Evolutionary conservation across 2,113 vertebrate genomes (phyloP).

Genomic region (Albula goreensis): DNA sequence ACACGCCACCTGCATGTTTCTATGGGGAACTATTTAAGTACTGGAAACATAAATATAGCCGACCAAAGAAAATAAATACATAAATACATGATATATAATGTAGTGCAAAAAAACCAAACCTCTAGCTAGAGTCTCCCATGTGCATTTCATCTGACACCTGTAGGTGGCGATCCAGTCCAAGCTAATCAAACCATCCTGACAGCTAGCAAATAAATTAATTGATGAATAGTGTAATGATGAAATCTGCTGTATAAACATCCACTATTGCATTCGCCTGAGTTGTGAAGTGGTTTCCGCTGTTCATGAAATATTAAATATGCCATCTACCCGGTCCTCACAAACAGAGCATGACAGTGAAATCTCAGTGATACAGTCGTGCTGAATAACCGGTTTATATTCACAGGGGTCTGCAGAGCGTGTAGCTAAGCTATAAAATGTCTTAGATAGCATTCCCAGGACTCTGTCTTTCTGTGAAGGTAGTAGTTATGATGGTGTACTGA

Average conservation of each 20-base stretch:
- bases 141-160: conserved; percentile 54
- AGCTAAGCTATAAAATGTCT: not conserved
- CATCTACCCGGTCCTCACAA: not conserved
- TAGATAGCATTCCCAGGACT: too few relatives aligned
- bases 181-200: conserved; percentile 26
- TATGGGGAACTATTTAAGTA: not conserved
- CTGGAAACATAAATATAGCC: not conserved
- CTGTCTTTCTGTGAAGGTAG: not conserved
- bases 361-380: not conserved
- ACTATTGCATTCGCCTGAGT: not conserved
- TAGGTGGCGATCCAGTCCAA: conserved; percentile 67
- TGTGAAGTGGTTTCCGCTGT: not conserved
- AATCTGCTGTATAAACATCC: not conserved
- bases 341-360: not conserved
- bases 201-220: not conserved
- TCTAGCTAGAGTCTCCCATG: not conserved
- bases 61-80: not conserved
- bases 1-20: not conserved
- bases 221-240: not conserved
- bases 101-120: not conserved
- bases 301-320: not conserved
- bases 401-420: not conserved
- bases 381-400: not conserved
- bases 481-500: too few relatives aligned
- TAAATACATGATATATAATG: not conserved